These are phyloP conservation scores for Paralichthys olivaceus DNA, from an alignment of 2,113 vertebrate genomes.

Conservation along the genomic window DNA sequence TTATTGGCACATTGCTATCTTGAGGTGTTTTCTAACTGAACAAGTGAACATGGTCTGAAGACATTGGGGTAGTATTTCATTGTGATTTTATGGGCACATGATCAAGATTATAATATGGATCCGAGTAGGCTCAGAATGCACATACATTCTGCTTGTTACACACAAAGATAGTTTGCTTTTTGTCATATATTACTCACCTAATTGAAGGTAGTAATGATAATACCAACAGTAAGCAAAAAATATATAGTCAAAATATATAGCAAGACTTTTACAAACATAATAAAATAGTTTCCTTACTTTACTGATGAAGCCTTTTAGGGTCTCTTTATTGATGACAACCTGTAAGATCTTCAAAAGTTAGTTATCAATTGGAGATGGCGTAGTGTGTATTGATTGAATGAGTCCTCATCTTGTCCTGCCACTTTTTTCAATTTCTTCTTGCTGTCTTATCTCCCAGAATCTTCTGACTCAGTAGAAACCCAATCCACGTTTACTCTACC, in stretches of 20 bases:
- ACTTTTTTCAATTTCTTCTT: slow-evolving; percentile 4
- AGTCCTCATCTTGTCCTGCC: too few species aligned
- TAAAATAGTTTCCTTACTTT: not conserved
- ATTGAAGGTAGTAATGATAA: too few species aligned
- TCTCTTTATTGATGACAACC: not conserved
- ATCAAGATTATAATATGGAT: not conserved
- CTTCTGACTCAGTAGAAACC: slow-evolving; percentile 43
- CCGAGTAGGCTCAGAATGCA: not conserved
- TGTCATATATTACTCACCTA: too few species aligned
- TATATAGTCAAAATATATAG: too few species aligned
- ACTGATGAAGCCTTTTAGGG: not conserved
- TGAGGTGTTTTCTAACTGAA: too few species aligned
- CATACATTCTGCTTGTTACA: too few species aligned
- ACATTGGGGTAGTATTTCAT: not conserved
- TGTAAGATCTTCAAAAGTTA: not conserved
- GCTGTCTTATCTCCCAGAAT: slow-evolving; percentile 39
- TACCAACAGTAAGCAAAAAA: too few species aligned
- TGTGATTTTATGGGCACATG: not conserved
- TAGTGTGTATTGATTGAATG: too few species aligned
- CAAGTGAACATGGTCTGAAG: not conserved
- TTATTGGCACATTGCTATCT: too few species aligned
- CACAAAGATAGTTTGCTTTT: too few species aligned
- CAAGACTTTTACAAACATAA: not conserved
- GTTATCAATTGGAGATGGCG: not conserved
- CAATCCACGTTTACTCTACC: slow-evolving; percentile 43